A percentile compares a stretch with the other conserved stretches of the same genome.
Conservation (phyloP, 2,113 vertebrate genomes). For the Channa maculata region DNA sequence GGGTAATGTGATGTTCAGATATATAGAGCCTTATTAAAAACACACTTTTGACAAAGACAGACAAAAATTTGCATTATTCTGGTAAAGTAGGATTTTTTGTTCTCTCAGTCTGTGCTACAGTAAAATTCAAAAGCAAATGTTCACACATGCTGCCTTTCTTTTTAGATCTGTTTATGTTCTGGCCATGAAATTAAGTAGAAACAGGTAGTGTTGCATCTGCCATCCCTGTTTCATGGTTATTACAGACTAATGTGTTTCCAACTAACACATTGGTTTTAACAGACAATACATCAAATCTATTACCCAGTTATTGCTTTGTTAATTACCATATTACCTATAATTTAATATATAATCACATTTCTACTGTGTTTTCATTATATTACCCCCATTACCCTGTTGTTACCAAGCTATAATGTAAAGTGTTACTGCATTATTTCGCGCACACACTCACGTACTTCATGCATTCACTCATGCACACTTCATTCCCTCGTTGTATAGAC, state of each 20-base stretch:
- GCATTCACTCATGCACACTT: constrained; percentile 62
- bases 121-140: constrained; percentile 23
- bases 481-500: constrained; percentile 41
- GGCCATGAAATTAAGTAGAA: no score
- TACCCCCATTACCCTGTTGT: no score
- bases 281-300: no score
- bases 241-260: no score
- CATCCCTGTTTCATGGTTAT: no score
- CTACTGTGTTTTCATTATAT: no score
- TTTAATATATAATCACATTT: no score
- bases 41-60: constrained; percentile 41
- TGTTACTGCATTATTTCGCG: constrained; percentile 82
- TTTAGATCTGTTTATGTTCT: not conserved
- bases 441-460: constrained; percentile 21
- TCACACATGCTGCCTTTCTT: constrained; percentile 14
- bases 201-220: no score
- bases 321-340: no score
- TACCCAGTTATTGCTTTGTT: no score
- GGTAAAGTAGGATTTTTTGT: constrained; percentile 28
- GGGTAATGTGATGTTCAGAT: constrained; percentile 73
- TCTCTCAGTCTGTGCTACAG: not conserved
- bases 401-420: no score
- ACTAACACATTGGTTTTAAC: no score
- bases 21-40: constrained; percentile 75
- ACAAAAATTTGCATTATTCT: constrained; percentile 36